A percentile compares a stretch with the other conserved stretches of the same genome.
Evolutionary conservation across 2,113 vertebrate genomes (phyloP).

Genomic region (Irena cyanogastra): DNA sequence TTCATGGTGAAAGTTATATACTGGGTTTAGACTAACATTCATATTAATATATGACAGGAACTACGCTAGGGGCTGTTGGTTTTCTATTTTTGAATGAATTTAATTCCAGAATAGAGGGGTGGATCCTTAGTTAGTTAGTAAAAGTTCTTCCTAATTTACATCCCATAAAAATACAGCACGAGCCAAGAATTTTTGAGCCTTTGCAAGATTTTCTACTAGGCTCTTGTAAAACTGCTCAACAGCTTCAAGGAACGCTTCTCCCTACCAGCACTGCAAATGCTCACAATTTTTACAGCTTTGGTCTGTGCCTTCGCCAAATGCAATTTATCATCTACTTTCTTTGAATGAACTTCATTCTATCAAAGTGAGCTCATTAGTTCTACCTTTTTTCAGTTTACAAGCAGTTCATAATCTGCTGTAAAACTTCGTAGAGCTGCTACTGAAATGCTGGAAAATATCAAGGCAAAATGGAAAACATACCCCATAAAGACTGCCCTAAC

Average conservation of each 20-base stretch:
- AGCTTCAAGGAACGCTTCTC: neutral
- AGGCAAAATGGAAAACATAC: neutral
- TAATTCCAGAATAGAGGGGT: neutral
- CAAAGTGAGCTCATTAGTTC: constrained; percentile 30
- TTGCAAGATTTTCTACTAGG: neutral
- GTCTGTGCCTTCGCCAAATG: neutral
- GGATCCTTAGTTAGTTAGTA: neutral
- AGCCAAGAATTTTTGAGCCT: neutral
- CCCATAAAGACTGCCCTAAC: neutral
- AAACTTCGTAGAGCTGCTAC: neutral
- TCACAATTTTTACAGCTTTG: neutral
- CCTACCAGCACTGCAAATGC: neutral
- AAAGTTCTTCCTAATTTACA: constrained; percentile 3
- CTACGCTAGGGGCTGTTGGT: neutral
- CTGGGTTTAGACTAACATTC: neutral
- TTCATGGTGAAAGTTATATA: neutral
- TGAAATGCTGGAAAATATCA: neutral
- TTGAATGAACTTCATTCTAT: neutral
- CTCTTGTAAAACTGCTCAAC: neutral
- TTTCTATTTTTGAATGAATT: neutral
- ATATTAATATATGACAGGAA: neutral
- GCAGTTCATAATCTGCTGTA: neutral
- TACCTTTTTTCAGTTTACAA: constrained; percentile 26
- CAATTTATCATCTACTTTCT: neutral
- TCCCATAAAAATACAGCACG: neutral